phyloP scores from a whole-genome alignment of 1,140 invertebrate genomes.

The Zelostemma sp. region DNA sequence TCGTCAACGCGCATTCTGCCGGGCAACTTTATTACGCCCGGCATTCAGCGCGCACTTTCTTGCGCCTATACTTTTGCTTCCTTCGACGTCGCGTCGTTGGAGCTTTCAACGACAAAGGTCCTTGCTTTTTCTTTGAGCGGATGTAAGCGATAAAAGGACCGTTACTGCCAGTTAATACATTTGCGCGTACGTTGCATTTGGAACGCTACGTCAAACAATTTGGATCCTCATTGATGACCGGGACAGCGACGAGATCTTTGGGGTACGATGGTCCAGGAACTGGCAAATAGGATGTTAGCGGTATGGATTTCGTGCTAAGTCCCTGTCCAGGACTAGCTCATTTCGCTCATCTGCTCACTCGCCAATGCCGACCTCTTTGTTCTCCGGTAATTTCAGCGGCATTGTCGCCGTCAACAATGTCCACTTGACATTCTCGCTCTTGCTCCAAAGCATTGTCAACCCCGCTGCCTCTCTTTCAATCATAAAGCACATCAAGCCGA shows the following conservation, averaged over 20 bases:
- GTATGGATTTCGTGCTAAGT: conserved; percentile 31
- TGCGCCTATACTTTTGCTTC: no score
- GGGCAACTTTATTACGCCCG: no score
- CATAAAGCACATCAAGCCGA: conserved; percentile 63
- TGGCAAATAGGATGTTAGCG: conserved; percentile 17
- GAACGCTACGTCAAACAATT: no score
- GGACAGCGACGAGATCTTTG: no score
- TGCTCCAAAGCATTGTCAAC: conserved; percentile 62
- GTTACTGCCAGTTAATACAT: neutral
- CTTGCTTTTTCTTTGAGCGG: conserved; percentile 57
- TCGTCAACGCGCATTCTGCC: neutral
- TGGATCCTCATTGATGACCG: no score
- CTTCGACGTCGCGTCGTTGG: conserved; percentile 59
- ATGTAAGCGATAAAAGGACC: conserved; percentile 36
- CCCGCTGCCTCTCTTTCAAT: conserved; percentile 65
- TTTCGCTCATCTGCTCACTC: conserved; percentile 59
- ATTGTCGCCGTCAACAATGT: conserved; percentile 72
- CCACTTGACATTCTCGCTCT: conserved; percentile 70
- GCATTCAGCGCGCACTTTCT: no score
- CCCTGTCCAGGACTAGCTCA: conserved; percentile 43
- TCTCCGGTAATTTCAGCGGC: conserved; percentile 71
- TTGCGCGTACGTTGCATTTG: no score
- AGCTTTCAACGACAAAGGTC: no score
- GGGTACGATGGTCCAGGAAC: conserved; percentile 4
- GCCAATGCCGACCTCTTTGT: conserved; percentile 70